Evolutionary conservation across 1,140 invertebrate species (phyloP).

Genomic region (Megalonaias nervosa): DNA sequence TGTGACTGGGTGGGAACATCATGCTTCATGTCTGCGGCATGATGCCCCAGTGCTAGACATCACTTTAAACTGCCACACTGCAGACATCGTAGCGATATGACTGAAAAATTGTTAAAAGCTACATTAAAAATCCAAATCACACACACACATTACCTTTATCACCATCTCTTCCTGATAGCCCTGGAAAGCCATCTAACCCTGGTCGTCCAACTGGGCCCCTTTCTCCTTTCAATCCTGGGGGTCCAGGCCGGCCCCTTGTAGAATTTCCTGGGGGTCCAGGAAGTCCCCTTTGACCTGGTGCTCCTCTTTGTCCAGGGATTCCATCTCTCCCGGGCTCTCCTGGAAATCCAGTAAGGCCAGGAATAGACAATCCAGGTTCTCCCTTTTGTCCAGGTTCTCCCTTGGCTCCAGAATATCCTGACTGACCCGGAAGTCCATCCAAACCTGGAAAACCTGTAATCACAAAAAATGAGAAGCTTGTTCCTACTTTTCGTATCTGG

Average conservation of each 20-base stretch:
- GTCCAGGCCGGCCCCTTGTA: conserved; percentile 28
- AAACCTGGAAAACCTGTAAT: conserved; percentile 46
- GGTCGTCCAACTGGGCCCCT: conserved; percentile 36
- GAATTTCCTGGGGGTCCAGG: conserved; percentile 45
- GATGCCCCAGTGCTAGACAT: too few species aligned
- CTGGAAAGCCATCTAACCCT: conserved; percentile 55
- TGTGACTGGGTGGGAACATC: too few species aligned
- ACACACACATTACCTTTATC: too few species aligned
- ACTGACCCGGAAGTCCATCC: conserved; percentile 49
- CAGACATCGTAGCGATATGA: too few species aligned
- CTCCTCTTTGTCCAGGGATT: conserved; percentile 45
- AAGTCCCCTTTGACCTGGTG: conserved; percentile 36
- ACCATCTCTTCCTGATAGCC: conserved; percentile 38
- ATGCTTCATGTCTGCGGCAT: too few species aligned
- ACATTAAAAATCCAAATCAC: too few species aligned
- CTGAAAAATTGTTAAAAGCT: too few species aligned
- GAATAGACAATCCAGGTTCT: conserved; percentile 46
- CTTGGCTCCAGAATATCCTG: conserved; percentile 54
- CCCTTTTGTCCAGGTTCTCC: conserved; percentile 52
- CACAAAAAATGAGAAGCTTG: not conserved
- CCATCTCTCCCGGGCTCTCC: conserved; percentile 39
- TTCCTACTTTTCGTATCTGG: too few species aligned
- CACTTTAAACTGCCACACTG: too few species aligned
- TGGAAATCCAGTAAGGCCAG: conserved; percentile 35
- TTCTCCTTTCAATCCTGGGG: conserved; percentile 47